These are phyloP conservation scores for Heterotilapia buettikoferi DNA, from an alignment of 2,113 vertebrate genomes.

Conservation along the genomic window DNA sequence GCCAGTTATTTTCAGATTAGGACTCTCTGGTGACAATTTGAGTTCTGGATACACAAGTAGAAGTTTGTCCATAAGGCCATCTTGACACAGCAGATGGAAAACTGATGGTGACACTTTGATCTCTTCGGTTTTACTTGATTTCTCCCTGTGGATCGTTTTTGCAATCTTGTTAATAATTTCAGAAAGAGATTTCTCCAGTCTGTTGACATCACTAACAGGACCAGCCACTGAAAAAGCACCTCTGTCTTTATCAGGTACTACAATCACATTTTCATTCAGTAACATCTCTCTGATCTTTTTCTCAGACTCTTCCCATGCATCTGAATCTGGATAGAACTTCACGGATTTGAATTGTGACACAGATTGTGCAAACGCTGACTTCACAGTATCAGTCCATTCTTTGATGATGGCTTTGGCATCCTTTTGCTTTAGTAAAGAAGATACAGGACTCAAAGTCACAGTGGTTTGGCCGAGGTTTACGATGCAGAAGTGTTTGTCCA, in stretches of 20 bases:
- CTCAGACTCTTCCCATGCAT: slow-evolving; percentile 70
- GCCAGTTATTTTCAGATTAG: slow-evolving; percentile 68
- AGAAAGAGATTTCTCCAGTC: slow-evolving; percentile 32
- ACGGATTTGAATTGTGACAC: slow-evolving; percentile 66
- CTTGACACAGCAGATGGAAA: slow-evolving; percentile 64
- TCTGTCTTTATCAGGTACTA: slow-evolving; percentile 43
- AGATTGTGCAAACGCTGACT: slow-evolving; percentile 48
- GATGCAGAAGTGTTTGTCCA: slow-evolving; percentile 67
- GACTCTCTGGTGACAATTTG: slow-evolving; percentile 42
- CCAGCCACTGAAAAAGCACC: slow-evolving; percentile 71
- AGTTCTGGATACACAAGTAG: slow-evolving; percentile 56
- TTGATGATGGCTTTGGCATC: slow-evolving; percentile 58
- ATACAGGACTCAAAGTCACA: slow-evolving; percentile 68
- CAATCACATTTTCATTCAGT: slow-evolving; percentile 41
- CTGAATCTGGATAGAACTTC: slow-evolving; percentile 30
- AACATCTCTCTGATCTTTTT: slow-evolving; percentile 16
- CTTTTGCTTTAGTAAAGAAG: slow-evolving; percentile 61
- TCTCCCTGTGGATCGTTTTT: slow-evolving; percentile 62
- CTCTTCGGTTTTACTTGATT: slow-evolving; percentile 44
- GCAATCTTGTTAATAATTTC: slow-evolving; percentile 35
- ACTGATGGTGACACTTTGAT: slow-evolving; percentile 46
- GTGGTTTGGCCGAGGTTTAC: slow-evolving; percentile 20
- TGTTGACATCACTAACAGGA: slow-evolving; percentile 52
- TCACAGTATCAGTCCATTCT: slow-evolving; percentile 71
- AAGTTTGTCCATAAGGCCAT: slow-evolving; percentile 55